A percentile compares a stretch with the other conserved stretches of the same genome.
phyloP scores from a whole-genome alignment of 2,888 invertebrate species.

The Eupithecia insigniata region DNA sequence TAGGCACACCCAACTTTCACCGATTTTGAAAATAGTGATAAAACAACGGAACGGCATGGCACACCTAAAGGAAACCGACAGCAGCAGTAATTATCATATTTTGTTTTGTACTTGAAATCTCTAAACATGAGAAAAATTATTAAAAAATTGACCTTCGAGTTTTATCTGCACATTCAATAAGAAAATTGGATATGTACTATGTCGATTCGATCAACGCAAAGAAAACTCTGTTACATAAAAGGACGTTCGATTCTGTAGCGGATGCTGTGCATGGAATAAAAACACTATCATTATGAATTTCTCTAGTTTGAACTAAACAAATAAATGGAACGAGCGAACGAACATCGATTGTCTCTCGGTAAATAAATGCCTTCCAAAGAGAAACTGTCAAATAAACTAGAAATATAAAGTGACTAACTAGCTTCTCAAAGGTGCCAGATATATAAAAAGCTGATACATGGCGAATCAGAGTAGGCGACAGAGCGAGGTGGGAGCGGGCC shows the following conservation, averaged over 20 bases:
- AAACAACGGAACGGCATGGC: neutral
- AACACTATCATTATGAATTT: neutral
- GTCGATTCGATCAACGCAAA: neutral
- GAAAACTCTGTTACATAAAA: neutral
- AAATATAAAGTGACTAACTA: conserved; percentile 2
- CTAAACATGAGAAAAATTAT: neutral
- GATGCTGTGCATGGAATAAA: neutral
- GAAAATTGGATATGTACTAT: neutral
- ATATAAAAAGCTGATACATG: conserved; percentile 27
- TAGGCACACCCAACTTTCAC: neutral
- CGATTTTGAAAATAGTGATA: neutral
- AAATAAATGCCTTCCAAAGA: neutral
- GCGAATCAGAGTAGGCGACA: conserved; percentile 32
- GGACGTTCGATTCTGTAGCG: neutral
- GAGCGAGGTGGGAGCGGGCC: conserved; percentile 38
- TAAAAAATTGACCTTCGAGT: neutral
- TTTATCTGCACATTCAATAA: neutral
- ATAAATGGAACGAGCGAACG: neutral
- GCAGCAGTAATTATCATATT: neutral
- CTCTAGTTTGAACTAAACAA: neutral
- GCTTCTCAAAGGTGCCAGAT: conserved; percentile 12
- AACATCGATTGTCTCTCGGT: neutral
- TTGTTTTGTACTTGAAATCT: neutral
- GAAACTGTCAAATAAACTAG: conserved; percentile 6
- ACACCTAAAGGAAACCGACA: neutral